Evolutionary conservation across 2,113 vertebrate species (phyloP).

Genomic region (Tichodroma muraria): DNA sequence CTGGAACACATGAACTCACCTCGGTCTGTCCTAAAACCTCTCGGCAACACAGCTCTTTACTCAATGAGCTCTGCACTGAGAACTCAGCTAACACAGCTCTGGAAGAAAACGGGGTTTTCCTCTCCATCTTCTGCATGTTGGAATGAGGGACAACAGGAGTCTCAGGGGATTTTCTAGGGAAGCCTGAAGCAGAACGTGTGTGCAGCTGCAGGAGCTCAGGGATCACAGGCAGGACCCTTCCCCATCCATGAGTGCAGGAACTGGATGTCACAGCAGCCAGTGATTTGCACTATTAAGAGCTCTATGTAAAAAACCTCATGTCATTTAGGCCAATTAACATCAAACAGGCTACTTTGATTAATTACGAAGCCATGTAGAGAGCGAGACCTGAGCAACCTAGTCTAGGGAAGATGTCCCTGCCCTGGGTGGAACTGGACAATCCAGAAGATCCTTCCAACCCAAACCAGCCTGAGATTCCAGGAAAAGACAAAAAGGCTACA

Average conservation of each 20-base stretch:
- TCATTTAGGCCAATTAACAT: not conserved
- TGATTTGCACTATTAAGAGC: not conserved
- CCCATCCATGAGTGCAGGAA: not conserved
- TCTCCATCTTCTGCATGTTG: not conserved
- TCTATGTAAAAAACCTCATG: not conserved
- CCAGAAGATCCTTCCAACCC: not conserved
- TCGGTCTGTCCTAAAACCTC: not conserved
- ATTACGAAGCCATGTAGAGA: not conserved
- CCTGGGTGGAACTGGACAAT: not conserved
- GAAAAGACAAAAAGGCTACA: not conserved
- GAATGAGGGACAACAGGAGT: not conserved
- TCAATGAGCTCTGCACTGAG: not conserved
- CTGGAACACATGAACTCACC: not conserved
- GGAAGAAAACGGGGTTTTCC: not conserved
- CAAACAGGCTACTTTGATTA: not conserved
- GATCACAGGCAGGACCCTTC: not conserved
- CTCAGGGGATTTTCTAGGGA: not conserved
- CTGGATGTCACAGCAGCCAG: accelerated
- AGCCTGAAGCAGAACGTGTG: not conserved
- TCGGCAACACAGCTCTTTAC: not conserved
- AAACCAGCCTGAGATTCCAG: not conserved
- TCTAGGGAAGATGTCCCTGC: not conserved
- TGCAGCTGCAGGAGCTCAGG: not conserved
- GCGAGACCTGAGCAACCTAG: not conserved
- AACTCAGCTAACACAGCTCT: not conserved